Base-by-base conservation (phyloP, 2,888 invertebrate genomes). In the Sinopyrophorus schimmeli region DNA sequence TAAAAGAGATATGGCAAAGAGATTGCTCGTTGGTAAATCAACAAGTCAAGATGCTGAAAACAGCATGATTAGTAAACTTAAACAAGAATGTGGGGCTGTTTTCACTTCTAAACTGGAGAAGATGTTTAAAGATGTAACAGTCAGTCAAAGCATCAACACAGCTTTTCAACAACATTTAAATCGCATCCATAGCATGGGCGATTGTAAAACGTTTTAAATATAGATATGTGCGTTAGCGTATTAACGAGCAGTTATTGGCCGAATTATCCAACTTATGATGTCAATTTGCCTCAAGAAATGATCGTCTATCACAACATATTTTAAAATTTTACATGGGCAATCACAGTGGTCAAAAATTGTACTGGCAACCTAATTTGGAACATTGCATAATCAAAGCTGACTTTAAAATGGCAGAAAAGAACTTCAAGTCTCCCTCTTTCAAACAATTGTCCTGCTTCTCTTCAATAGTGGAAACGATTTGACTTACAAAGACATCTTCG, bases 221-320 rank as follows among this genome's bases (percentile, higher is more conserved):
- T 90, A 51, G 97, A 97, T 72, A 79, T 99, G 67, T 91, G 87
- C 9, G 95, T 97, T 32, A 90, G 89, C 73, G 92, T 98, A 66
- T 80, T 99, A 47, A 99, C 98, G 14, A 92, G 91, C 87, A 96
- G 97, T 14, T 95, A 94, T 76, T 99, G 98, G 98, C 98, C 99
- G 27, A 92, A 91, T 10, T 98, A 97, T 78, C 84, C 88, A 17
- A 83, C 86, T 2, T 88, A 87, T 69, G 92, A 94, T 68, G 92
- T 93, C 30, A 88, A 87, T 35, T 81, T 96, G 73, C 94, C 95
- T 17, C 76, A 82, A 17, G 89, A 88, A 75, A 87, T 98, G 77
- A 84, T 92, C 16, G 83, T 87, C 51, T 91, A 91, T 65, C 95
- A 96, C 76, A 90, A 92, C 62, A 84, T 91, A 64, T 98, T 97